These are phyloP conservation scores for Caenorhabditis imperialis DNA, from an alignment of 2,888 invertebrate species.

Conservation along the genomic window DNA sequence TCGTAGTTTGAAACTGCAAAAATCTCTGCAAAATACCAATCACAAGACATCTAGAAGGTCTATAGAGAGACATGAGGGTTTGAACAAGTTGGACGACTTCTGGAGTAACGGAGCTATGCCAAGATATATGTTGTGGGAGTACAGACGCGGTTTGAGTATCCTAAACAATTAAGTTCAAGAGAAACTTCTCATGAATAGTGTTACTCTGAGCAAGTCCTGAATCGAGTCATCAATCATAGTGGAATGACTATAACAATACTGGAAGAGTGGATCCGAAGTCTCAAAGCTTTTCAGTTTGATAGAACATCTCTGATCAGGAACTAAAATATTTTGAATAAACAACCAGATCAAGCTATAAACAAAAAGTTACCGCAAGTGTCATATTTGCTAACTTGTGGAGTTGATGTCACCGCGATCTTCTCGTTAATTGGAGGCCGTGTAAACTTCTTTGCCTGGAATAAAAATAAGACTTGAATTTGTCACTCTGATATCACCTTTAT, in stretches of 20 bases:
- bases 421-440: constrained; percentile 55
- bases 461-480: not conserved
- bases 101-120: constrained; percentile 72
- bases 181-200: not conserved
- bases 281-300: constrained; percentile 66
- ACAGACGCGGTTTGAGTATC: constrained; percentile 63
- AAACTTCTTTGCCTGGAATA: constrained; percentile 51
- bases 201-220: constrained; percentile 61
- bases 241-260: constrained; percentile 69
- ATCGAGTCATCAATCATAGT: constrained; percentile 65
- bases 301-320: constrained; percentile 59
- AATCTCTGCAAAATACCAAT: constrained; percentile 61
- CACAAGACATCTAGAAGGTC: constrained; percentile 78
- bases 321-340: constrained; percentile 44
- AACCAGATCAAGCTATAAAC: not conserved
- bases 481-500: constrained; percentile 37
- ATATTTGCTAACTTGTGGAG: constrained; percentile 31
- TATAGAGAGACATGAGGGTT: constrained; percentile 74
- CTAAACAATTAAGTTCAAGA: constrained; percentile 23
- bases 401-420: constrained; percentile 47
- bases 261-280: constrained; percentile 64
- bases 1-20: not conserved
- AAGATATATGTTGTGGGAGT: constrained; percentile 62
- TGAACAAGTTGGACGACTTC: constrained; percentile 75
- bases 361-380: constrained; percentile 54